Evolutionary conservation across 2,888 invertebrate genomes (phyloP), one percentile per base, ranked within the genome.

Genomic region (Tribolium freemani): DNA sequence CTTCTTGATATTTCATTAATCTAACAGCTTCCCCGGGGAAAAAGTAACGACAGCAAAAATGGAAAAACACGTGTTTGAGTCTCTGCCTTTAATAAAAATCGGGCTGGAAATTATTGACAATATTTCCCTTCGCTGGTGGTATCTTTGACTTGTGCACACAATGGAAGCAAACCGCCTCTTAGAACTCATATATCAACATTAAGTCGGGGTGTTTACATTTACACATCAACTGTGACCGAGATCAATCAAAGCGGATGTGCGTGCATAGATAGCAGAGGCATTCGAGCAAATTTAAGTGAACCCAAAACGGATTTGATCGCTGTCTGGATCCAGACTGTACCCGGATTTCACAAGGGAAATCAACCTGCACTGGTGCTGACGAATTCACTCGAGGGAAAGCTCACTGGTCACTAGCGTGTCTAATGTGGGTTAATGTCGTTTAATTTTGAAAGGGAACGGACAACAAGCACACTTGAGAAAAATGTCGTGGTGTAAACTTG

Each of bases 311-410:
- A 70, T 70, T 70, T 70, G 69, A 70, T 70, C 63, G 69, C 46
- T 63, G 69, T 70, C 69, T 70, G 63, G 13, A 61, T 48, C 21
- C 11, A 21, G 54, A 58, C 61, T 20, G 45, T 50, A 51, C 70
- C 10, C 72, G 74, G 72, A 75, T 78, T 77, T 72, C 80, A 76
- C 80, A 72, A 71, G 80, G 80, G 80, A 80, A 80, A 80, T 80
- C 80, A 80, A 75, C 77, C 78, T 70, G 78, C 72, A 77, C 76
- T 77, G 74, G n/a, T n/a, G n/a, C n/a, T n/a, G n/a, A n/a, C n/a
- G 76, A 76, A 63, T 58, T 68, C 76, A 58, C 76, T 76, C 76
- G 54, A 72, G 77, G 79, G 77, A 71, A 71, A 67, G 71, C 69
- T 74, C 67, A 20, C 38, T 44, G 38, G 57, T 44, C 57, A 13